These are phyloP conservation scores for Cyphomyrus discorhynchus DNA, from an alignment of 2,113 vertebrate genomes.

Conservation along the genomic window DNA sequence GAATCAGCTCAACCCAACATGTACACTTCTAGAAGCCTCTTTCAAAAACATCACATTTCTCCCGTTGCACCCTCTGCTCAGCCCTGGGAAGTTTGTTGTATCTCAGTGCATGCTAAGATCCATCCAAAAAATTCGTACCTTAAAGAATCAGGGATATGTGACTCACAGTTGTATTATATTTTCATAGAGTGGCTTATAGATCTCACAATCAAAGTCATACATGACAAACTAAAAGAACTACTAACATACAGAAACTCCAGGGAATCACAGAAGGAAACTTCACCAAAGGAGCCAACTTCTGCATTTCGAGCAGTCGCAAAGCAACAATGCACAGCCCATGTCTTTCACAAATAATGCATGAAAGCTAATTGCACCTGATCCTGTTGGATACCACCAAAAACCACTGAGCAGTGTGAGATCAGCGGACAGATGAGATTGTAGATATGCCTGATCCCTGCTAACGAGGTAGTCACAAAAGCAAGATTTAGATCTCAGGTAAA, in stretches of 20 bases:
- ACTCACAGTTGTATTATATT: neutral
- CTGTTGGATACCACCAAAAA: slow-evolving; percentile 42
- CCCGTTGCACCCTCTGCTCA: neutral
- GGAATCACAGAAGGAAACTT: neutral
- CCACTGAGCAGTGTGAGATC: slow-evolving; percentile 19
- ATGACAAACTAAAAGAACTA: neutral
- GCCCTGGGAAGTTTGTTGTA: neutral
- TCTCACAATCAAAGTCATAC: neutral
- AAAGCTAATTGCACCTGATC: slow-evolving; percentile 46
- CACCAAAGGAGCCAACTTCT: neutral
- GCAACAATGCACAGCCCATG: neutral
- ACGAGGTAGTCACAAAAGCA: neutral
- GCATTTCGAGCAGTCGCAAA: neutral
- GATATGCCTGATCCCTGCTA: slow-evolving; percentile 22
- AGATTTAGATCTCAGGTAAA: neutral
- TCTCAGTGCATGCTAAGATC: neutral
- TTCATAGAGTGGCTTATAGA: neutral
- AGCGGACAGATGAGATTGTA: slow-evolving; percentile 8
- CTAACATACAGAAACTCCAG: slow-evolving; percentile 3
- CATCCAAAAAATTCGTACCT: neutral
- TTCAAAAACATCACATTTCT: neutral
- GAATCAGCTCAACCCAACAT: neutral
- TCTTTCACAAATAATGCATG: slow-evolving; percentile 47
- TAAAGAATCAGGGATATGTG: neutral
- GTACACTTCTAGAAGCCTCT: neutral